Base-by-base conservation (phyloP, 1,140 invertebrate genomes). In the Calliopsis andreniformis region DNA sequence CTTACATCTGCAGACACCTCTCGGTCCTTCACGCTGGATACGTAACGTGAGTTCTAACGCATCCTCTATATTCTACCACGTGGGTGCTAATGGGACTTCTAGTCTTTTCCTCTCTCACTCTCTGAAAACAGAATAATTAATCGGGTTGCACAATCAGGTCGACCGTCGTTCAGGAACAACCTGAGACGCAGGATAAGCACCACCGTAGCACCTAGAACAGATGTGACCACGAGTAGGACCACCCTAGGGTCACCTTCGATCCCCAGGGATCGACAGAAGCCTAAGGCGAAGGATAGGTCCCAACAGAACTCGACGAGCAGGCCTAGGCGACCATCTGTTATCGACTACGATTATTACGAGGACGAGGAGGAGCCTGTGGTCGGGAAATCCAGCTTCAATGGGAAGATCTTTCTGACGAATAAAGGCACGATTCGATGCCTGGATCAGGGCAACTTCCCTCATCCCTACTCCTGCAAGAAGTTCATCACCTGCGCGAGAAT, bases 401-500 rank as follows among this genome's bases (percentile, higher is more conserved):
- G 93, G 0, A 95, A 95, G 87, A 93, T 95, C 1, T 90, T 93
- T 18, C 79, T 94, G 10, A 93, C 93, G 63, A 89, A 77, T 18
- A 92, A 89, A 88, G 94, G 94, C 85, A 82, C 84, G 43, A 95
- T 98, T 78, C 94, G 96, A 78, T 98, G 97, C 86, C 91, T 97
- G 25, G 97, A 97, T 88, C 95, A 96, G 84, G 97, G 97, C 35
- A 97, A 97, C 87, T 98, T 97, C 90, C 95, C 97, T 0, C 97
- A 98, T 92, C 97, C 97, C 0, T 93, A 94, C 10, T 97, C 96
- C 1, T 98, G 97, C 89, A 95, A 95, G 89, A 97, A 97, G 89
- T 98, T 97, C 88, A 97, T 98, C 75, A 96, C 95, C 8, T 98
- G 97, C 88, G 95, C 96, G 0, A 94, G 94, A 87, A 96, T 97